Evolutionary conservation across 2,113 vertebrate genomes (phyloP).

Genomic region (Cryptotis parvus): DNA sequence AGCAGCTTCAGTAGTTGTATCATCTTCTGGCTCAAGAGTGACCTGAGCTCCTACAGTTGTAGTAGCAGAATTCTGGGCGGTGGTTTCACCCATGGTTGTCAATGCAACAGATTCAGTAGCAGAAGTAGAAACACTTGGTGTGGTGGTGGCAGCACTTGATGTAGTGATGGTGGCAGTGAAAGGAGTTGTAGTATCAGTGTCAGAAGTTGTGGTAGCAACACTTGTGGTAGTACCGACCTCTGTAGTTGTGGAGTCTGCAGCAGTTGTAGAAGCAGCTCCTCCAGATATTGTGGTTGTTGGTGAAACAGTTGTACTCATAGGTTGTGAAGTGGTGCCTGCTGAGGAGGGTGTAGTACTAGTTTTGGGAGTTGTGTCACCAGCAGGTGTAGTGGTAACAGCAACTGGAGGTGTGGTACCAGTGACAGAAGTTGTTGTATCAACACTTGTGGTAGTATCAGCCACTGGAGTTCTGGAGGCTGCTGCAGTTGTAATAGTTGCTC

Average conservation of each 20-base stretch:
- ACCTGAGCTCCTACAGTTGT: background rate
- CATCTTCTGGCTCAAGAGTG: background rate
- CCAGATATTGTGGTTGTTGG: background rate
- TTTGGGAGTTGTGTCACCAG: background rate
- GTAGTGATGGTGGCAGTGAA: background rate
- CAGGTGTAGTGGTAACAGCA: background rate
- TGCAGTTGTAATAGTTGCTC: background rate
- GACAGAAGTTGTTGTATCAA: background rate
- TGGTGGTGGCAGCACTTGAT: background rate
- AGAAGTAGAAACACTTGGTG: background rate
- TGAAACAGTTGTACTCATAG: background rate
- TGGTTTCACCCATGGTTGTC: background rate
- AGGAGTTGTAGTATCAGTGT: background rate
- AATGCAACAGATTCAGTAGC: background rate
- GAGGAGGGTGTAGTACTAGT: background rate
- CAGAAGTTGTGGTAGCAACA: background rate
- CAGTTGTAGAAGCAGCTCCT: background rate
- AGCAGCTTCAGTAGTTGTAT: background rate
- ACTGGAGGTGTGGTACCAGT: background rate
- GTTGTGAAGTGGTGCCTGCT: background rate
- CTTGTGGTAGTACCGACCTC: background rate
- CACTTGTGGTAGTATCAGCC: background rate
- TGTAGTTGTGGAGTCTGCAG: background rate
- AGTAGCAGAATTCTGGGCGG: background rate
- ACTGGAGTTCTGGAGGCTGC: background rate